Evolutionary conservation across 1,140 invertebrate species (phyloP), one percentile per base, ranked within the genome.

Genomic region (Calephelis nemesis): DNA sequence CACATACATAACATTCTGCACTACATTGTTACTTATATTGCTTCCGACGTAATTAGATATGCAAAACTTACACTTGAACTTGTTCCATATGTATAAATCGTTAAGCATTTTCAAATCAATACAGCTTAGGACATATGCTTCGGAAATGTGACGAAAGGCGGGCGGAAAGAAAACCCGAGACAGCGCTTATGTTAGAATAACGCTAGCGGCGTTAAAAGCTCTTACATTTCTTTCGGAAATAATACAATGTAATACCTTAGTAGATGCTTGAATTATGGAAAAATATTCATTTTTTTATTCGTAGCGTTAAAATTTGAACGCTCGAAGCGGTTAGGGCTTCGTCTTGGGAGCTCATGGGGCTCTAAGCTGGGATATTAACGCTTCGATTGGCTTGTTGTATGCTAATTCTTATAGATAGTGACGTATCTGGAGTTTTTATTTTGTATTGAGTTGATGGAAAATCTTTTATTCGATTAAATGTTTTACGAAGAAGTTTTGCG

Each of bases 241-340:
- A 89, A 87, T 87, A 88, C 84, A 84, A 68, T 82, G 84, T 90
- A 87, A 87, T 87, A 83, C 81, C 79, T 74, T 69, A 62, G 69
- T 70, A 71, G 42, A 63, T 71, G 52, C 52, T 73, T 78, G 74
- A 83, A 79, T 78, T 87, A 88, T 88, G 85, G 82, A 87, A 87
- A 90, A 89, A 88, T 91, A 89, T 89, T 83, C 81, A 81, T 84
- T 87, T 91, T 54, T 89, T 91, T 91, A 85, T 87, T 85, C 73
- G 71, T 72, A 74, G 73, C 76, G 73, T 76, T 82, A 82, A 82
- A 85, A 84, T 86, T 83, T 73, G 81, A 85, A 79, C 74, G 74
- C 72, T 79, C 75, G 15, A 76, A 70, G 73, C 71, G 77, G 72
- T 47, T 70, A 71, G 70, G 69, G 74, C 63, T 71, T 72, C 76